phyloP scores from a whole-genome alignment of 2,888 invertebrate species.

The Thecocarcelia acutangulata region DNA sequence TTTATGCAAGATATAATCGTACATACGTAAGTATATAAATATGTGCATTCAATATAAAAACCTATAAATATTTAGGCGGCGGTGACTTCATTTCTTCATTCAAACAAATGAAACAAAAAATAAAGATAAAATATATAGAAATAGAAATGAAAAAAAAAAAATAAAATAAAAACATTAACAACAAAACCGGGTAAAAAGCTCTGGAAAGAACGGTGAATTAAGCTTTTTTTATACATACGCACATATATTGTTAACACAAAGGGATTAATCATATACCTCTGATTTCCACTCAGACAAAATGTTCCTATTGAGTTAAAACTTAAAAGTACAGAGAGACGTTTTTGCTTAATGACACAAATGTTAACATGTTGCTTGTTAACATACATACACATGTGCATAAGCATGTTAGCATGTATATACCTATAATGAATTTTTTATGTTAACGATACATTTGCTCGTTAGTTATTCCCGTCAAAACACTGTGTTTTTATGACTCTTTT shows the following conservation, averaged over 20 bases:
- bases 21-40: too few relatives aligned
- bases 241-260: conserved; percentile 8
- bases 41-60: too few relatives aligned
- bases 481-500: conserved; percentile 11
- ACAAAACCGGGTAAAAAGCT: conserved; percentile 22
- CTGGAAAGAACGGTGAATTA: conserved; percentile 27
- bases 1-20: too few relatives aligned
- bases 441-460: too few relatives aligned
- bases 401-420: too few relatives aligned
- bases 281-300: conserved; percentile 22
- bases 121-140: conserved; percentile 39
- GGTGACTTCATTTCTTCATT: conserved; percentile 64
- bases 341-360: background rate
- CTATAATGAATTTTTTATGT: too few relatives aligned
- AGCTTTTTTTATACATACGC: conserved; percentile 23
- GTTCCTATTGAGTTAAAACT: conserved; percentile 35
- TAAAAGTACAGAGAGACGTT: background rate
- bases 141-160: conserved; percentile 8
- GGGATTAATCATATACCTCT: background rate
- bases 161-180: conserved; percentile 34
- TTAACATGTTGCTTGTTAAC: too few relatives aligned
- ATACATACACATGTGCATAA: too few relatives aligned
- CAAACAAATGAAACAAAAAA: conserved; percentile 28
- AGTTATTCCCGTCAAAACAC: conserved; percentile 56
- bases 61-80: conserved; percentile 51